Base-by-base conservation (phyloP, 2,888 invertebrate genomes). In the Drosophila histrio region DNA sequence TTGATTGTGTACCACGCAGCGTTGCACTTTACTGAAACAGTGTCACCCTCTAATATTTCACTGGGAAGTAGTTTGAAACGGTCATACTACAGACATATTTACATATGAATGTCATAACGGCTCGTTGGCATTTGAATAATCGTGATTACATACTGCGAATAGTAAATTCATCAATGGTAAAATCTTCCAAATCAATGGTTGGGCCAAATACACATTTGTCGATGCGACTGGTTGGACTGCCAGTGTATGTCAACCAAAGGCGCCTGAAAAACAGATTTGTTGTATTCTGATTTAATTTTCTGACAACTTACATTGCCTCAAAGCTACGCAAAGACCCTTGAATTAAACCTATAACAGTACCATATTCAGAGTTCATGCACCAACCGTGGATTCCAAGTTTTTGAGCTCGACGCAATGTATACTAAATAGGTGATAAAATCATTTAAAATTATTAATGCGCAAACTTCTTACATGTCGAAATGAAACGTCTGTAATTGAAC, bases 171-270 rank as follows among this genome's bases (percentile, higher is more conserved):
- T 91, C 72, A 71, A 92, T 93, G 0, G 92, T 91, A 58, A 90
- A 94, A 2, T 92, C 89, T 0, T 90, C 46, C n/a, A 96, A 93
- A 64, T 93, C 92, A 68, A 93, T 93, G 64, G 94, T 93, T 83
- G 95, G 95, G 15, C 92, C 92, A 90, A 96, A 97, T 68, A 94
- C 94, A 0, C 94, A 94, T 89, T 94, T 95, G 7, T 96, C 95
- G 74, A 97, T 96, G 72, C 92, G 92, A 43, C 96, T 96, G 72
- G 93, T 93, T 0, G 96, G 96, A 89, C 96, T 96, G 38, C 96
- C 97, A 4, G 93, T 94, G 26, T 92, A 92, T 79, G 93, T 92
- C 52, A 97, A 52, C 91, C 91, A 91, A 19, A 79, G 65, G 61
- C 89, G 89, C 91, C 91, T 92, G 38, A 4, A 39, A n/a, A 49